These are phyloP conservation scores for Glyphotaelius pellucidus DNA, from an alignment of 2,888 invertebrate species.

Conservation along the genomic window DNA sequence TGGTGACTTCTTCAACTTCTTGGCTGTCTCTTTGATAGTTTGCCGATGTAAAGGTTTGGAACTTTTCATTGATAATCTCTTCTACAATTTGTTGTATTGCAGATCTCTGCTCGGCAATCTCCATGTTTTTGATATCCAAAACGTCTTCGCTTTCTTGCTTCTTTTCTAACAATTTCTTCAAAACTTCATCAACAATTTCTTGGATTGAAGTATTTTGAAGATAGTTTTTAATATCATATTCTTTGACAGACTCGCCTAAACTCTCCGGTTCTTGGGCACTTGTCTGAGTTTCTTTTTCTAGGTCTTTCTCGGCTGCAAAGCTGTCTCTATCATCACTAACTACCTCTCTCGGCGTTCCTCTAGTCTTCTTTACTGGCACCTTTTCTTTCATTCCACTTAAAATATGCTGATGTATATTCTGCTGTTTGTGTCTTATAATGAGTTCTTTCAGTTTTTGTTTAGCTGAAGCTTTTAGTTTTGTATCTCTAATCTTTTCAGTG, in stretches of 20 bases:
- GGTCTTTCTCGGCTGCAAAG: background rate
- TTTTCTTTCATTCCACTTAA: constrained; percentile 21
- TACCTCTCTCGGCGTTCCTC: background rate
- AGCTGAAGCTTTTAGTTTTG: constrained; percentile 75
- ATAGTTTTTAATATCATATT: constrained; percentile 53
- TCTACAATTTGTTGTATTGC: constrained; percentile 76
- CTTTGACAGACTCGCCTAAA: constrained; percentile 30
- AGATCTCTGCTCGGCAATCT: constrained; percentile 73
- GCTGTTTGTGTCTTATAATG: constrained; percentile 75
- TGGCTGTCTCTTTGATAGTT: constrained; percentile 13
- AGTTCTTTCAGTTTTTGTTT: constrained; percentile 76
- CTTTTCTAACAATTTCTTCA: constrained; percentile 77
- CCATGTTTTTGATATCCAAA: constrained; percentile 59
- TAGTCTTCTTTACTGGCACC: constrained; percentile 25
- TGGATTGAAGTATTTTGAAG: constrained; percentile 68
- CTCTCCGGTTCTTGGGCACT: constrained; percentile 27
- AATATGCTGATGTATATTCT: constrained; percentile 40
- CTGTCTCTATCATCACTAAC: background rate
- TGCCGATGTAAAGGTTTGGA: constrained; percentile 31
- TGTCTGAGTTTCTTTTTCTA: background rate
- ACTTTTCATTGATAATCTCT: constrained; percentile 73
- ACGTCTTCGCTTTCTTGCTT: constrained; percentile 76
- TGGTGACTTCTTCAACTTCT: constrained; percentile 7
- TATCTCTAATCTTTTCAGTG: constrained; percentile 70
- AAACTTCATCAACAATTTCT: constrained; percentile 76